These are phyloP conservation scores for Pitangus sulphuratus DNA, from an alignment of 2,797 vertebrate species.

Conservation along the genomic window DNA sequence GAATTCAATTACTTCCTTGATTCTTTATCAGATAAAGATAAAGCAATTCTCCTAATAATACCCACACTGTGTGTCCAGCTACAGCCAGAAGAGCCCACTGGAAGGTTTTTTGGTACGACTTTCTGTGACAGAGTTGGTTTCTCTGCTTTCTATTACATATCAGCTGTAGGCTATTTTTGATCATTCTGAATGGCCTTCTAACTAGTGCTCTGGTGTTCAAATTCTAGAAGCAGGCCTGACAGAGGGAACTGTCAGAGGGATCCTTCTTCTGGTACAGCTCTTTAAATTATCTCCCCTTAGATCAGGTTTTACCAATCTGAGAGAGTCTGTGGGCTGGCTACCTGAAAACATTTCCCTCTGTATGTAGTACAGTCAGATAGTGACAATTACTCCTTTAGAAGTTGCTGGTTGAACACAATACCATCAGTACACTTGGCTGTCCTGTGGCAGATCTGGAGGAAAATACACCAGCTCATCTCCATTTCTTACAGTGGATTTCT, in stretches of 20 bases:
- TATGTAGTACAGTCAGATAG: neutral
- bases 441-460: neutral
- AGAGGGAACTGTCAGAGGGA: neutral
- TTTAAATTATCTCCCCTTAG: neutral
- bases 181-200: neutral
- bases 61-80: neutral
- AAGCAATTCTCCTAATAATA: neutral
- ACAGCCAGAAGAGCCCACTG: neutral
- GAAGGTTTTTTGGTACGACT: neutral
- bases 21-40: neutral
- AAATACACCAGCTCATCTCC: neutral
- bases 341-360: neutral
- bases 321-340: neutral
- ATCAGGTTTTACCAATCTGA: neutral
- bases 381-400: neutral
- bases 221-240: neutral
- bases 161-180: neutral
- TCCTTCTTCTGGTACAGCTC: neutral
- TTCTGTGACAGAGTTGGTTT: neutral
- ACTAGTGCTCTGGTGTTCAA: neutral
- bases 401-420: neutral
- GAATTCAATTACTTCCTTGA: neutral
- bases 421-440: neutral
- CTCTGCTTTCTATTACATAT: neutral
- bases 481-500: neutral